Conservation (phyloP, 2,888 invertebrate species). For the Erebia epiphron region DNA sequence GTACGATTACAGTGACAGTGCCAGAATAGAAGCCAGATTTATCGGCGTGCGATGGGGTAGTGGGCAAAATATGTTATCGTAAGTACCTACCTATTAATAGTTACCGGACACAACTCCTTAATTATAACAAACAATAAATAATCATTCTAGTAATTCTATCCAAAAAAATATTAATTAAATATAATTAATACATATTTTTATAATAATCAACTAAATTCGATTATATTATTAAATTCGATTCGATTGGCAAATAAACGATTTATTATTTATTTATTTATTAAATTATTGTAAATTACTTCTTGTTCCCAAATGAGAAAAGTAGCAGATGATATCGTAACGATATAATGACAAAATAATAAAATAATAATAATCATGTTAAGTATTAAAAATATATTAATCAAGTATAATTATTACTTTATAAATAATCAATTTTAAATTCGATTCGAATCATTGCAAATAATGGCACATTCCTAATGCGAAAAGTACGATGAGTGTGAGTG, state of each 20-base stretch:
- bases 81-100: too few relatives aligned
- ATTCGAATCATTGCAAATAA: constrained; percentile 72
- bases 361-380: background rate
- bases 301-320: too few relatives aligned
- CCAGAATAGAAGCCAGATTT: constrained; percentile 81
- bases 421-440: background rate
- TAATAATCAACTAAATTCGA: background rate
- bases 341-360: too few relatives aligned
- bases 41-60: constrained; percentile 88
- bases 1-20: constrained; percentile 81
- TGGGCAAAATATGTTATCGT: constrained; percentile 51
- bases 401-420: background rate
- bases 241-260: constrained; percentile 65
- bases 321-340: too few relatives aligned
- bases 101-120: too few relatives aligned
- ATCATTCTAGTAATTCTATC: too few relatives aligned
- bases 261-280: too few relatives aligned
- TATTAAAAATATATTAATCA: background rate
- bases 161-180: too few relatives aligned
- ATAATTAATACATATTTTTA: too few relatives aligned
- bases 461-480: constrained; percentile 89
- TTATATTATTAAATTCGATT: background rate
- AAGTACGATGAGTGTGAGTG: constrained; percentile 82
- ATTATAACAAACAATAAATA: too few relatives aligned
- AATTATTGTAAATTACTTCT: too few relatives aligned